phyloP scores from a whole-genome alignment of 2,888 invertebrate species.

The Erebia ligea region DNA sequence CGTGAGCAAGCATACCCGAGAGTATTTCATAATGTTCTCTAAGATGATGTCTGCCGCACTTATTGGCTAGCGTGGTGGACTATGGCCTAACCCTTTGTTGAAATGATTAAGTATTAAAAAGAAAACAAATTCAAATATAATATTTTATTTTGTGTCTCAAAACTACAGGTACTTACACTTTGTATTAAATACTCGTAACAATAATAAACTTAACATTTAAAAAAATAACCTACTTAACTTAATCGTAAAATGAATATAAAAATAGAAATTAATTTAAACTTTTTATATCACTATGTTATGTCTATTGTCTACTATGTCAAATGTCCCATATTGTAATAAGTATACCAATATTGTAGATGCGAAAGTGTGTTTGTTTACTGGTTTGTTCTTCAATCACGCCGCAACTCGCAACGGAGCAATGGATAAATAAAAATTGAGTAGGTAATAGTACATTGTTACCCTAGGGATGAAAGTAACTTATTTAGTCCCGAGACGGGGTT shows the following conservation, averaged over 20 bases:
- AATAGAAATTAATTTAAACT: neutral
- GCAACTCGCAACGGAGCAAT: no score
- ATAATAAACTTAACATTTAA: neutral
- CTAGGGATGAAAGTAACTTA: no score
- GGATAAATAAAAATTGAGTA: no score
- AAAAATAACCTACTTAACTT: neutral
- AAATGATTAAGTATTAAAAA: neutral
- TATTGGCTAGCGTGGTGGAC: no score
- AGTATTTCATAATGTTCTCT: no score
- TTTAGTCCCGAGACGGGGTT: no score
- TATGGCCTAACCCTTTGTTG: no score
- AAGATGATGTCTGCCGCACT: no score
- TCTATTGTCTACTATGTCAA: neutral
- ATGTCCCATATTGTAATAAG: neutral
- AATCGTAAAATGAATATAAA: neutral
- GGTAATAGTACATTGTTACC: no score
- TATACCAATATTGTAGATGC: neutral
- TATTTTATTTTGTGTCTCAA: neutral
- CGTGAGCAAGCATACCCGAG: no score
- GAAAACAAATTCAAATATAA: neutral
- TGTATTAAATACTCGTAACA: neutral
- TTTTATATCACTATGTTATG: neutral
- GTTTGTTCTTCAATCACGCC: no score
- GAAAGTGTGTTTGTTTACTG: neutral
- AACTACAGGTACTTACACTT: neutral